A percentile compares a stretch with the other conserved stretches of the same genome.
These are phyloP conservation scores for Oplegnathus fasciatus DNA, from an alignment of 2,113 vertebrate genomes.

Conservation along the genomic window DNA sequence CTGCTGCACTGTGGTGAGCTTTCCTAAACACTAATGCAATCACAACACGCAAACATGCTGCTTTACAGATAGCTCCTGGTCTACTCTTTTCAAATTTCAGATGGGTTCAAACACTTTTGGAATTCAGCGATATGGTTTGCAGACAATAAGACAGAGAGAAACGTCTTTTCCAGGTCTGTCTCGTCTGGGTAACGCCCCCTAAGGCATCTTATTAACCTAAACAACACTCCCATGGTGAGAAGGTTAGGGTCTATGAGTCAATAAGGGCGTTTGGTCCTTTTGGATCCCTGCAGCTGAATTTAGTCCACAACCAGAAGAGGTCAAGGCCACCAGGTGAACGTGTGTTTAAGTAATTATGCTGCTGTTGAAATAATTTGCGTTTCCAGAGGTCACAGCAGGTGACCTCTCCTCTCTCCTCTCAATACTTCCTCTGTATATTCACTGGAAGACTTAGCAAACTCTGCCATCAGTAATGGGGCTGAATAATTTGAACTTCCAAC, in stretches of 20 bases:
- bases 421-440: background rate
- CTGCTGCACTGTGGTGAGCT: slow-evolving; percentile 98
- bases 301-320: slow-evolving; percentile 45
- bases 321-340: slow-evolving; percentile 44
- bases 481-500: slow-evolving; percentile 32
- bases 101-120: slow-evolving; percentile 31
- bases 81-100: background rate
- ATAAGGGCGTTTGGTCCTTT: slow-evolving; percentile 1
- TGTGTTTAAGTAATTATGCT: slow-evolving; percentile 61
- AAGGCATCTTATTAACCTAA: slow-evolving; percentile 48
- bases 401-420: slow-evolving; percentile 25
- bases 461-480: background rate
- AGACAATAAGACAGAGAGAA: background rate
- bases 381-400: slow-evolving; percentile 40
- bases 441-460: slow-evolving; percentile 7
- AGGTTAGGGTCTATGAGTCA: slow-evolving; percentile 31
- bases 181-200: slow-evolving; percentile 4
- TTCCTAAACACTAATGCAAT: slow-evolving; percentile 3
- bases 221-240: slow-evolving; percentile 33
- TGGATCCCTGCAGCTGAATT: slow-evolving; percentile 42
- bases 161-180: slow-evolving; percentile 50
- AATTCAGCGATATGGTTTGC: background rate
- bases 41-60: slow-evolving; percentile 16
- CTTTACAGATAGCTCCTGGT: slow-evolving; percentile 20
- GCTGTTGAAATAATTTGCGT: slow-evolving; percentile 47